A percentile compares a stretch with the other conserved stretches of the same genome.
Conservation (phyloP, 2,797 vertebrate genomes). For the Ibycter americanus region DNA sequence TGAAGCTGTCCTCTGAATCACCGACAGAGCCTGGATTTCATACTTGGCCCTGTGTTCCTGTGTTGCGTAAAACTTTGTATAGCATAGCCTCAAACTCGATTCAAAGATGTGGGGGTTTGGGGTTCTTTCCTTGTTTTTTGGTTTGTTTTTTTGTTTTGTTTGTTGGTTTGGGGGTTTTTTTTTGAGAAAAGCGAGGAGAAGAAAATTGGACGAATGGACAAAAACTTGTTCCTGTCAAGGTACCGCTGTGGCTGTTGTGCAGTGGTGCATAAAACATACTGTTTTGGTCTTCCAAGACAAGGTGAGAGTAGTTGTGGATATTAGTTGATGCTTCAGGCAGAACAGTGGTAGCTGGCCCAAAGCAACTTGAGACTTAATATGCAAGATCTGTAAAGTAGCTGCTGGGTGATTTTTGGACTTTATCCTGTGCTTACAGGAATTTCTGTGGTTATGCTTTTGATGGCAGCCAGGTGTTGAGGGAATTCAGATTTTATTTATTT, state of each 20-base stretch:
- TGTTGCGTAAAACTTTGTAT: neutral
- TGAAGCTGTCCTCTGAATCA: neutral
- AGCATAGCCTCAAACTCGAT: neutral
- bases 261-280: neutral
- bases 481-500: neutral
- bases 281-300: neutral
- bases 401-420: neutral
- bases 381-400: neutral
- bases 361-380: neutral
- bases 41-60: no score
- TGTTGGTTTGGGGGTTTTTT: neutral
- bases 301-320: neutral
- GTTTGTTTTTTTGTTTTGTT: no score
- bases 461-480: neutral
- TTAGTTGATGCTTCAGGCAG: neutral
- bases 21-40: neutral
- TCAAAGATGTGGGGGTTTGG: neutral
- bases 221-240: neutral
- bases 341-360: neutral
- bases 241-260: neutral
- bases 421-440: neutral
- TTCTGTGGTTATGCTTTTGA: neutral
- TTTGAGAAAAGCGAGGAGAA: neutral
- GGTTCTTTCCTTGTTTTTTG: no score
- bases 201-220: neutral